These are phyloP conservation scores for Euura lappo DNA, from an alignment of 1,140 invertebrate genomes.

Conservation along the genomic window DNA sequence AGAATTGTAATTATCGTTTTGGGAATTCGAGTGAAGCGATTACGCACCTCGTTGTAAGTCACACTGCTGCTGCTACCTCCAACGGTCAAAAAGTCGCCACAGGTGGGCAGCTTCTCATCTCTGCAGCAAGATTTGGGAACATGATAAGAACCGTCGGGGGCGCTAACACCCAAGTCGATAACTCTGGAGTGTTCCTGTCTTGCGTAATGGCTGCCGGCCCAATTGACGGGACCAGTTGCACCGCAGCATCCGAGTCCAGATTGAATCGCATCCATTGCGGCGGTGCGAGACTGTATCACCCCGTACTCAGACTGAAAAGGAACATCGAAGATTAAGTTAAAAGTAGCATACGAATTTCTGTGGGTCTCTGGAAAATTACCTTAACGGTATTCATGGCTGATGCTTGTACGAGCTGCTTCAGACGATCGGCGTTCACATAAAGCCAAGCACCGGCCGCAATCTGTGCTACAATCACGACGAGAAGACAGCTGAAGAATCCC, in stretches of 20 bases:
- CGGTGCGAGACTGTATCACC: slow-evolving; percentile 65
- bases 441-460: slow-evolving; percentile 77
- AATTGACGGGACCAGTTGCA: slow-evolving; percentile 72
- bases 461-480: slow-evolving; percentile 81
- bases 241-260: slow-evolving; percentile 75
- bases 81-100: slow-evolving; percentile 59
- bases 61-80: slow-evolving; percentile 56
- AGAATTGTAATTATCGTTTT: too few relatives aligned
- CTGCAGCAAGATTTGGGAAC: slow-evolving; percentile 71
- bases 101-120: slow-evolving; percentile 51
- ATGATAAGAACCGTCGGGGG: slow-evolving; percentile 52
- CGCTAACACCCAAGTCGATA: slow-evolving; percentile 42
- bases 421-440: slow-evolving; percentile 70
- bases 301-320: slow-evolving; percentile 63
- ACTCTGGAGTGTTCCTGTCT: slow-evolving; percentile 40
- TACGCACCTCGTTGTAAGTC: slow-evolving; percentile 64
- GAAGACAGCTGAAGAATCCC: slow-evolving; percentile 75
- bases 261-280: slow-evolving; percentile 76
- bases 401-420: slow-evolving; percentile 68
- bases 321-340: slow-evolving; percentile 8
- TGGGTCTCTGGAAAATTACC: slow-evolving; percentile 36
- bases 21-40: neutral
- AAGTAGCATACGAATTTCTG: neutral
- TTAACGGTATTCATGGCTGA: slow-evolving; percentile 70
- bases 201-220: slow-evolving; percentile 70